Base-by-base conservation (phyloP, 2,888 invertebrate species). In the Clitarchus hookeri region DNA sequence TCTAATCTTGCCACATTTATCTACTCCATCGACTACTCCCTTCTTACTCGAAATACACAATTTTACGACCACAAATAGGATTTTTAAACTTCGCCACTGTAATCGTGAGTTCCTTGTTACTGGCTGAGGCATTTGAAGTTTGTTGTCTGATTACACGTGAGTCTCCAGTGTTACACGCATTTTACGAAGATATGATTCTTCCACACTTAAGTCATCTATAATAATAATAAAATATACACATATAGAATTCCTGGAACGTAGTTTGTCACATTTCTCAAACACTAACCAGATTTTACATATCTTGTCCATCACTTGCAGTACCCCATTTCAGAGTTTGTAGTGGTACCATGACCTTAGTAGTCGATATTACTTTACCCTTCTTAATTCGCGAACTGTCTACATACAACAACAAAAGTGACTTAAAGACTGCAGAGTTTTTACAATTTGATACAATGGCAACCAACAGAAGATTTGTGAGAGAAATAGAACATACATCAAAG, bases 211-310 rank as follows among this genome's bases (percentile, higher is more conserved):
- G 84, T 85, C 85, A 85, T 85, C 85, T 77, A 82, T 86, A 85
- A 83, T 87, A 86, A 44, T 87, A 87, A 84, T 87, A 87, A 87
- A 87, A 87, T 87, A 87, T 87, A 87, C 87, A 87, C 87, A 87
- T 87, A 86, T 87, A 87, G 86, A 87, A 86, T 87, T 87, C 86
- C 87, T 85, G 82, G 85, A 53, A 85, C 77, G 36, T 85, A 78
- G 48, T 77, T 85, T 83, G 82, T 65, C 83, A 65, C 65, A 23
- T 9, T 65, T 65, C 65, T 65, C 65, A 65, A 48, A 65, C 65
- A 65, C 65, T 65, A n/a, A 19, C 65, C 11, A 65, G 65, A 65
- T 0, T 65, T n/a, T 19, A 53, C 19, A 53, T 53, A 0, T 53
- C 53, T 53, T 65, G 65, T 65, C n/a, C 65, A 65, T 65, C 65